Evolutionary conservation across 2,113 vertebrate species (phyloP), one percentile per base, ranked within the genome.

Genomic region (Passer montanus): DNA sequence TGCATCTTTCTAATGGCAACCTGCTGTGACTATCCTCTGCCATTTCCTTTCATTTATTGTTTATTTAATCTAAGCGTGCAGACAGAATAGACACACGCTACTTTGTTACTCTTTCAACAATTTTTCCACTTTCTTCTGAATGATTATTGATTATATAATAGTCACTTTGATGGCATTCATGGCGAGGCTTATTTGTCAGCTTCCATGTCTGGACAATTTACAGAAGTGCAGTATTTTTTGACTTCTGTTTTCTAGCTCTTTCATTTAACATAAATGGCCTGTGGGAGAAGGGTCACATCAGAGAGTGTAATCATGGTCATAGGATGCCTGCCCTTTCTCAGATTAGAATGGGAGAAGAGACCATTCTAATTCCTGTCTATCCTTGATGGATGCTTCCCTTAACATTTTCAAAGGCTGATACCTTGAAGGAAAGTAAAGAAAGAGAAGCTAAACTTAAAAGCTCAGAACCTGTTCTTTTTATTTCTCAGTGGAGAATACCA

Each of bases 141-240:
- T 69, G 3, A 84, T 95, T 95, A 95, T 91, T 93, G 89, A 93
- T 95, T 89, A 89, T 50, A 27, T 73, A 91, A 87, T 92, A 93
- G 74, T 85, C 69, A 69, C 63, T 97, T 84, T 87, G 58, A 64
- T 87, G 66, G 43, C 59, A 66, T 79, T 88, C 62, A 69, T 85
- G 41, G 23, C 28, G 72, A 64, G 77, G 67, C 49, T 89, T 15
- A 66, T 89, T 93, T 89, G 41, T 69, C 50, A 84, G 49, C 41
- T 91, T 91, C 53, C n/a, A 58, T 66, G 44, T 41, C 53, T 80
- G 74, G 90, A 22, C 27, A 69, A 15, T 79, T 91, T 93, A 79
- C 46, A 85, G 68, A 85, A 94, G 82, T 43, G 31, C 37, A 69
- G 0, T 73, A 89, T 66, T 82, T 89, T 96, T 85, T 79, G 35